A percentile compares a stretch with the other conserved stretches of the same genome.
phyloP scores from a whole-genome alignment of 2,888 invertebrate genomes.

The Drosophila peninsularis region DNA sequence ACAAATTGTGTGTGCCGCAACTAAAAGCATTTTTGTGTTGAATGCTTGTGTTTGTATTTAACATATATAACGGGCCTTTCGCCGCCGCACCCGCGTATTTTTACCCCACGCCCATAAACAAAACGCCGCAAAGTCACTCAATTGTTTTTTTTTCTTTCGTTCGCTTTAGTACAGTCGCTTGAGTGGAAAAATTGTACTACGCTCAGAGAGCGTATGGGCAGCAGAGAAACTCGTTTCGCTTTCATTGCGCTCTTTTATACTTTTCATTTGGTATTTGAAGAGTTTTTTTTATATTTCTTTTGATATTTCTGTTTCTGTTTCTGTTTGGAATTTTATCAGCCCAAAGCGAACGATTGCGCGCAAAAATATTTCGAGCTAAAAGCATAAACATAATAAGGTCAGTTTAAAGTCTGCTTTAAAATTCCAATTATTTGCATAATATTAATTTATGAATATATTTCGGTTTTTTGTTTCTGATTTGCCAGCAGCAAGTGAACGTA shows the following conservation, averaged over 20 bases:
- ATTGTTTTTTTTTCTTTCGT: slow-evolving; percentile 45
- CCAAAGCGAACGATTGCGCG: slow-evolving; percentile 58
- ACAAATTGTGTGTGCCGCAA: slow-evolving; percentile 1
- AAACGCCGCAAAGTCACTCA: slow-evolving; percentile 73
- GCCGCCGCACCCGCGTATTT: slow-evolving; percentile 43
- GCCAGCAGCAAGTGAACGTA: slow-evolving; percentile 30
- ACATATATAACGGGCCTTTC: slow-evolving; percentile 28
- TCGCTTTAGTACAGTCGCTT: slow-evolving; percentile 79
- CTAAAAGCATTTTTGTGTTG: neutral
- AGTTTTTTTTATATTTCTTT: slow-evolving; percentile 50
- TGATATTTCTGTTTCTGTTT: slow-evolving; percentile 57
- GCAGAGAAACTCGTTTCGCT: slow-evolving; percentile 51
- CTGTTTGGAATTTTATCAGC: slow-evolving; percentile 75
- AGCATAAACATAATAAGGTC: slow-evolving; percentile 55
- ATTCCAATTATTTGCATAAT: slow-evolving; percentile 14
- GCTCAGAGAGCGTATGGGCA: slow-evolving; percentile 19
- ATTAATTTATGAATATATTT: neutral
- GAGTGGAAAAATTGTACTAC: slow-evolving; percentile 53
- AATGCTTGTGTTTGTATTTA: slow-evolving; percentile 14
- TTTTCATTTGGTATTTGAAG: slow-evolving; percentile 31
- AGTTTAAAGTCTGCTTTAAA: slow-evolving; percentile 32
- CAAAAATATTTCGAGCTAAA: slow-evolving; percentile 58
- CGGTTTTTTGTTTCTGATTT: neutral
- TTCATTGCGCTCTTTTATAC: slow-evolving; percentile 29
- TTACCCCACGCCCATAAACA: slow-evolving; percentile 73